Evolutionary conservation across 2,113 vertebrate species (phyloP).

Genomic region (Neomonachus schauinslandi): DNA sequence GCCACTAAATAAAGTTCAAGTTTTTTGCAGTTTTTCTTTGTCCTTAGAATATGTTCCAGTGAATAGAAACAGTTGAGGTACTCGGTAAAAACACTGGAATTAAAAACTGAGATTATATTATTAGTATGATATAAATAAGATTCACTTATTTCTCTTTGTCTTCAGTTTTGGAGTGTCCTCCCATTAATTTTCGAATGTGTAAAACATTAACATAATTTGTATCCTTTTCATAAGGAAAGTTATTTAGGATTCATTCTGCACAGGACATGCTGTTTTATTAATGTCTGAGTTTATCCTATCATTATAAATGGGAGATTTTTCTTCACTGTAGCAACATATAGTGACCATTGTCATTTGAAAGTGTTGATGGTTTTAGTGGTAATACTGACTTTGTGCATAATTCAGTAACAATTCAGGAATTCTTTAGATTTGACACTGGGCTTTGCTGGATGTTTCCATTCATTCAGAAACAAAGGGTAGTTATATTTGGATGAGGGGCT

Average conservation of each 20-base stretch:
- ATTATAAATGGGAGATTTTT: background rate
- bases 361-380: background rate
- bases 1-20: background rate
- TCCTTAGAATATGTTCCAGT: background rate
- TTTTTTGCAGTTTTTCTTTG: background rate
- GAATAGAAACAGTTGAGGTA: background rate
- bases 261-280: background rate
- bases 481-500: background rate
- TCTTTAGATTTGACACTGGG: background rate
- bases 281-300: background rate
- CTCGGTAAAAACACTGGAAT: background rate
- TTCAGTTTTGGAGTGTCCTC: background rate
- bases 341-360: background rate
- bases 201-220: conserved; percentile 14
- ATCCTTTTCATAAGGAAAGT: background rate
- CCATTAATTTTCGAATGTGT: background rate
- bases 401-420: background rate
- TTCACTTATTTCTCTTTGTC: background rate
- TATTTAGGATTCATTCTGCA: background rate
- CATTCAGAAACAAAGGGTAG: background rate
- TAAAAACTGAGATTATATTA: conserved; percentile 5
- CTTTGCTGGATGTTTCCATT: background rate
- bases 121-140: background rate
- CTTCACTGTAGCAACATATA: background rate
- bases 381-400: background rate